Base-by-base conservation (phyloP, 2,113 vertebrate genomes). In the Charina bottae region DNA sequence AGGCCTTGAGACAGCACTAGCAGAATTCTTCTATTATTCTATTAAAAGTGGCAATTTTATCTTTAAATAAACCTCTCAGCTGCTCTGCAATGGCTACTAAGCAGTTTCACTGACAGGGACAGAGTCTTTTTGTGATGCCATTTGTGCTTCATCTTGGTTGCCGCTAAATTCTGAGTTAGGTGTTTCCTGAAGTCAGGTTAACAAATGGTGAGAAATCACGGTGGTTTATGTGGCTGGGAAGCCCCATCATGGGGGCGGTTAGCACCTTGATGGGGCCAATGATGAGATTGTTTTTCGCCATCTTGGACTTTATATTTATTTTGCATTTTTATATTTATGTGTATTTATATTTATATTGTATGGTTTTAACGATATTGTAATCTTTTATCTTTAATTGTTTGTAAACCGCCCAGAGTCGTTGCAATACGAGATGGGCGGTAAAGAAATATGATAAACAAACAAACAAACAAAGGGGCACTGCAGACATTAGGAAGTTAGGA, bases 161-260 rank as follows among this genome's bases (percentile, higher is more conserved):
- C 89, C 83, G 86, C 42, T 46, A 33, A 92, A 87, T 93, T 95
- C 86, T 94, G 85, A 49, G 94, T 91, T 88, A 86, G 28, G 42
- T 46, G 9, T 58, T 37, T 54, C 17, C n/a, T 46, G 24, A 55
- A 26, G 9, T 64, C 24, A 46, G 68, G 42, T 13, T 24, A 53
- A 37, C 49, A 87, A 26, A 56, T 4, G 60, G 37, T 83, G 37
- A 33, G 21, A 33, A 62, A 19, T 1, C 12, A 62, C n/a, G 26
- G 15, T 54, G 55, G 9, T 68, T 90, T 17, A 37, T 59, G 12
- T 59, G 15, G 10, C 26, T 4, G 68, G 9, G 49, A 37, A 26
- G 26, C 15, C 33, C 37, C n/a, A n/a, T n/a, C n/a, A n/a, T n/a
- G n/a, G n/a, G n/a, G n/a, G n/a, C n/a, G n/a, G n/a, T n/a, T n/a